Evolutionary conservation across 2,888 invertebrate species (phyloP).

Genomic region (Cylloceria caligata): DNA sequence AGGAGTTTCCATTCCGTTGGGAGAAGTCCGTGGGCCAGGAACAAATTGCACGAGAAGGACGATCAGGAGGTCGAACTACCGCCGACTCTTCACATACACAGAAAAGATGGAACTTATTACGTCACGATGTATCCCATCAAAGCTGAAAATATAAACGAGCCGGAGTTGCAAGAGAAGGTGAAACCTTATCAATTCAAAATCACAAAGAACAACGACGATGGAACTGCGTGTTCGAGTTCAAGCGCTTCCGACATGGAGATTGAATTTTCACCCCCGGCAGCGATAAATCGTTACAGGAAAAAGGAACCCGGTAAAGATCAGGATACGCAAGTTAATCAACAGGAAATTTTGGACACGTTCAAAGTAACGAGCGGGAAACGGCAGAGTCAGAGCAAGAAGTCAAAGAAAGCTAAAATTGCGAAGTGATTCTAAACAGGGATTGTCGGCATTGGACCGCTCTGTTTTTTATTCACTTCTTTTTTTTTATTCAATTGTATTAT

Average conservation of each 20-base stretch:
- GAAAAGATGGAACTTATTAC: constrained; percentile 77
- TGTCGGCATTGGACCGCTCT: too few species aligned
- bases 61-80: constrained; percentile 69
- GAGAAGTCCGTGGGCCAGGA: constrained; percentile 57
- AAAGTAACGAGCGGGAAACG: constrained; percentile 27
- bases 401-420: constrained; percentile 42
- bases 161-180: constrained; percentile 59
- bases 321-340: constrained; percentile 74
- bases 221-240: constrained; percentile 68
- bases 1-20: constrained; percentile 65
- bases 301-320: constrained; percentile 67
- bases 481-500: too few species aligned
- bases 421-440: too few species aligned
- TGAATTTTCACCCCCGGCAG: constrained; percentile 76
- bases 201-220: constrained; percentile 72
- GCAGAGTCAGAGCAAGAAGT: constrained; percentile 14
- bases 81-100: constrained; percentile 77
- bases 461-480: too few species aligned
- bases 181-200: constrained; percentile 77
- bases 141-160: constrained; percentile 54
- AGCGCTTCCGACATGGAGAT: constrained; percentile 76
- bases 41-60: constrained; percentile 58
- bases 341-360: constrained; percentile 72
- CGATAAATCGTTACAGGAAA: constrained; percentile 65
- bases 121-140: constrained; percentile 77